A percentile compares a stretch with the other conserved stretches of the same genome.
These are phyloP conservation scores for Nylanderia fulva DNA, from an alignment of 1,140 invertebrate genomes.

Conservation along the genomic window DNA sequence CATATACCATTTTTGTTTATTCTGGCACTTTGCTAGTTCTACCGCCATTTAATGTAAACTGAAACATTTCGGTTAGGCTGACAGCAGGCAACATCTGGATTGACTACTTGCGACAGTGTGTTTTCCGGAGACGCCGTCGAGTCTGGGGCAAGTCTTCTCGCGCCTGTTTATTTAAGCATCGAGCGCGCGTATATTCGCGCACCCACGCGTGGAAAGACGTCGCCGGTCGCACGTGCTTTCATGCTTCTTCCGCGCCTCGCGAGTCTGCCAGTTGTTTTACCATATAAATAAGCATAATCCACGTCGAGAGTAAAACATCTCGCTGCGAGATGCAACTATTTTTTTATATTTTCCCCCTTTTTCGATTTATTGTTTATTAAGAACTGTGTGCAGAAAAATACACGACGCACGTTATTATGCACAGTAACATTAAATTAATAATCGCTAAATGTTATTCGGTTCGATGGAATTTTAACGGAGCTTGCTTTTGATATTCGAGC, in stretches of 20 bases:
- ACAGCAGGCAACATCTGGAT: background rate
- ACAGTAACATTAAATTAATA: conserved; percentile 23
- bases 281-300: conserved; percentile 19
- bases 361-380: background rate
- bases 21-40: background rate
- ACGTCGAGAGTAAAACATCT: background rate
- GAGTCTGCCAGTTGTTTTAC: background rate
- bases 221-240: conserved; percentile 48
- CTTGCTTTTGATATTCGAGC: background rate
- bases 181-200: conserved; percentile 22
- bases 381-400: background rate
- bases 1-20: background rate
- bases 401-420: background rate
- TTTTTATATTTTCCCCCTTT: no score
- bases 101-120: background rate
- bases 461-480: background rate
- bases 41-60: conserved; percentile 28
- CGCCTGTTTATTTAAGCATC: conserved; percentile 50
- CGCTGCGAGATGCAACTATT: background rate
- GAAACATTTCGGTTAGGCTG: conserved; percentile 23
- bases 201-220: conserved; percentile 34
- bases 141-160: conserved; percentile 26
- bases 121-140: conserved; percentile 33
- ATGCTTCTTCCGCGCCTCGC: background rate
- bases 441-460: conserved; percentile 24